A percentile compares a stretch with the other conserved stretches of the same genome.
phyloP scores from a whole-genome alignment of 2,888 invertebrate genomes.

The Mantis religiosa region DNA sequence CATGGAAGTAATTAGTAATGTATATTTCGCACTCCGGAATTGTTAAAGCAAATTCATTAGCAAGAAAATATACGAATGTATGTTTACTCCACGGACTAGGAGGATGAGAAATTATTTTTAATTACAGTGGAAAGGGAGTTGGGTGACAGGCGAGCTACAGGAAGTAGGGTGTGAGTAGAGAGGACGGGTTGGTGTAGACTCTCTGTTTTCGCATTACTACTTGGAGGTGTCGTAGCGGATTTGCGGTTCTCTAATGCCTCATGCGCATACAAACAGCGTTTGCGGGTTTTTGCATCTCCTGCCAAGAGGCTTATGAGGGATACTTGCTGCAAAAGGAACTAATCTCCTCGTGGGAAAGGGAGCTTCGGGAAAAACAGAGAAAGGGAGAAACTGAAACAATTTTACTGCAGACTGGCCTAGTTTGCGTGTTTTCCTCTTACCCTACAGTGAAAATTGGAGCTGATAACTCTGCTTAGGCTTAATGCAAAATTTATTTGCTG shows the following conservation, averaged over 20 bases:
- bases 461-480: background rate
- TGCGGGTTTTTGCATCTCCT: background rate
- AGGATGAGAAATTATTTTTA: background rate
- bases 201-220: background rate
- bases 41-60: background rate
- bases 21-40: too few species aligned
- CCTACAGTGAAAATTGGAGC: background rate
- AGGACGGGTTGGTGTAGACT: background rate
- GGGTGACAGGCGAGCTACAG: background rate
- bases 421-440: background rate
- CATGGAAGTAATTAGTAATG: too few species aligned
- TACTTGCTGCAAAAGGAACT: background rate
- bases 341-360: background rate
- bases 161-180: background rate
- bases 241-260: background rate
- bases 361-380: background rate
- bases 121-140: background rate
- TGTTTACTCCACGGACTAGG: background rate
- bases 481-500: background rate
- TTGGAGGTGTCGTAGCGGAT: background rate
- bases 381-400: background rate
- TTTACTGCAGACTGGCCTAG: background rate
- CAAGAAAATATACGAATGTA: background rate
- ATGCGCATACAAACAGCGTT: background rate
- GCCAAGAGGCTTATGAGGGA: background rate